Conservation (phyloP, 1,140 invertebrate species). For the Odontomachus brunneus region DNA sequence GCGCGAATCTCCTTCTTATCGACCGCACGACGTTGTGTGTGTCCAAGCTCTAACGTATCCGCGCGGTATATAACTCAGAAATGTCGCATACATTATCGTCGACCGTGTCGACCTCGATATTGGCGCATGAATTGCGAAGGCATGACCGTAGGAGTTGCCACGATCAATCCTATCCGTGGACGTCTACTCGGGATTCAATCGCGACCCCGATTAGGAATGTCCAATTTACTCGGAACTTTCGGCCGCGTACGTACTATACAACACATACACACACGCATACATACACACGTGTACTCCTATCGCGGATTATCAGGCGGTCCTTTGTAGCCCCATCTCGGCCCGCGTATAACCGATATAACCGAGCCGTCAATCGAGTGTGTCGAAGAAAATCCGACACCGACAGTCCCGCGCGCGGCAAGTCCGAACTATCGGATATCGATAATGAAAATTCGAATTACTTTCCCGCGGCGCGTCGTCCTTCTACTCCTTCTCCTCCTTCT, state of each 20-base stretch:
- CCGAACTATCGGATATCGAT: slow-evolving; percentile 60
- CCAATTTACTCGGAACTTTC: slow-evolving; percentile 6
- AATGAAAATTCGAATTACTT: slow-evolving; percentile 64
- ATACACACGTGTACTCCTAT: not conserved
- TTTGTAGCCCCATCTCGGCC: slow-evolving; percentile 2
- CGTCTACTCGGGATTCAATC: slow-evolving; percentile 36
- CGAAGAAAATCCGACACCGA: slow-evolving; percentile 2
- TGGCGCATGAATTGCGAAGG: slow-evolving; percentile 38
- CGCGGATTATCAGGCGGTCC: not conserved
- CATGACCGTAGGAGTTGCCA: slow-evolving; percentile 40
- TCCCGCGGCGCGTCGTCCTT: slow-evolving; percentile 46
- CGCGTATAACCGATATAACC: slow-evolving; percentile 2
- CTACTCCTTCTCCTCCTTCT: not conserved
- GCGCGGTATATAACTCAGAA: slow-evolving; percentile 45
- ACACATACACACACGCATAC: too few species aligned
- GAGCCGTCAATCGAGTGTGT: not conserved
- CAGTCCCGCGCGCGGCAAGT: slow-evolving; percentile 30
- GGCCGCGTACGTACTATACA: too few species aligned
- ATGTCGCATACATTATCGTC: slow-evolving; percentile 50
- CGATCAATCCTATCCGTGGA: slow-evolving; percentile 37
- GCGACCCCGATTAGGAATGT: slow-evolving; percentile 1
- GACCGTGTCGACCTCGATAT: slow-evolving; percentile 47
- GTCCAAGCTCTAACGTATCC: slow-evolving; percentile 4
- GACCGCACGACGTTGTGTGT: slow-evolving; percentile 20
- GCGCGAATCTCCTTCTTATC: slow-evolving; percentile 45